Base-by-base conservation (phyloP, 1,140 invertebrate species). In the Notospermus geniculatus region DNA sequence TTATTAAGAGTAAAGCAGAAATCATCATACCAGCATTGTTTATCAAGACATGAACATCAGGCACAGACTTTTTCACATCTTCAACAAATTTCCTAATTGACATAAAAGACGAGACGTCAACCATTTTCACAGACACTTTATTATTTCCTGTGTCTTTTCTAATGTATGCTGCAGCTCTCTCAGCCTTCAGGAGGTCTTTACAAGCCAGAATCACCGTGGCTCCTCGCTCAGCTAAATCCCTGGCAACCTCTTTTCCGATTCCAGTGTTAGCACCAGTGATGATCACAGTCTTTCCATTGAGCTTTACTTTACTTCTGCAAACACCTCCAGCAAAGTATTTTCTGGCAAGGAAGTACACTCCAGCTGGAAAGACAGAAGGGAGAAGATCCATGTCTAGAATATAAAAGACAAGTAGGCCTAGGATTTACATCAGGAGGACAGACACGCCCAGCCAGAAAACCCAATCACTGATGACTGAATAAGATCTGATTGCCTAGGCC, bases 161-260 rank as follows among this genome's bases (percentile, higher is more conserved):
- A 54, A 97, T 93, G 69, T 92, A 86, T 71, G 87, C 81, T 0
- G 91, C 85, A 36, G 87, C 85, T 83, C 87, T 64, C 82, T 91
- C 87, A 75, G 90, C 93, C 73, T 87, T 87, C 43, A 81, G 71
- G 63, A 90, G 80, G 81, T 92, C 86, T 62, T 92, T 82, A 76
- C 93, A 94, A 2, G 91, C 91, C 82, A 95, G 84, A 36, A 93
- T 87, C 32, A 95, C 87, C 71, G 84, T 87, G 1, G 91, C 93
- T n/a, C 89, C 88, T 69, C 84, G 69, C 61, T 60, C 77, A 27
- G 83, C 81, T 28, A 87, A 73, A 62, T 86, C 83, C 30, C 80
- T 80, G 0, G 87, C 89, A 2, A 89, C 88, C 80, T 91, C 90
- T 82, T 88, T 90, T 13, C 93, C 93, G 65, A 97, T 91, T 27